These are phyloP conservation scores for Cryptomyrus ogoouensis DNA, from an alignment of 2,113 vertebrate species.

Conservation along the genomic window DNA sequence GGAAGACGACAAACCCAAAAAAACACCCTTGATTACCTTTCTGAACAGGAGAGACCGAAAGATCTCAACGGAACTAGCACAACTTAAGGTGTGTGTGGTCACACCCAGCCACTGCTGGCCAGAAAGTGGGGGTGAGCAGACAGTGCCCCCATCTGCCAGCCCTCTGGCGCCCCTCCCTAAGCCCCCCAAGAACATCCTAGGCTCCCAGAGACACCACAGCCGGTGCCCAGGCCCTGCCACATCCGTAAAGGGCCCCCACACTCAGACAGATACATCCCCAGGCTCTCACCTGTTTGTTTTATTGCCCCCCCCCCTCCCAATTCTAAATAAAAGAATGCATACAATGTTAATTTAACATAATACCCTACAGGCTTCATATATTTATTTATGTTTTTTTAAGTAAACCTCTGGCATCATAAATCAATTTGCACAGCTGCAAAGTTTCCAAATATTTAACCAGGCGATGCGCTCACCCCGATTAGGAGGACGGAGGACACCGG, in stretches of 20 bases:
- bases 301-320: background rate
- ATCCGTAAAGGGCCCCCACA: background rate
- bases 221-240: background rate
- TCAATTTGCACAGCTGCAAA: slow-evolving; percentile 15
- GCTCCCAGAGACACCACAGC: background rate
- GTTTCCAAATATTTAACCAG: slow-evolving; percentile 17
- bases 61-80: background rate
- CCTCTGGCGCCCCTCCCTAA: background rate
- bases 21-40: background rate
- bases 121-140: background rate
- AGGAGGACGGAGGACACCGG: background rate
- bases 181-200: background rate
- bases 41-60: background rate
- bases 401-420: background rate
- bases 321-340: slow-evolving; percentile 6
- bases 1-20: background rate
- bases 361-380: background rate
- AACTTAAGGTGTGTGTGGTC: background rate
- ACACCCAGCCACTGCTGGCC: background rate
- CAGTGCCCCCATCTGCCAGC: background rate
- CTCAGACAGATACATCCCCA: background rate
- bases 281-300: background rate
- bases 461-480: background rate
- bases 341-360: slow-evolving; percentile 4
- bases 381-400: slow-evolving; percentile 3